phyloP scores from a whole-genome alignment of 2,797 vertebrate genomes.

The Manis javanica region DNA sequence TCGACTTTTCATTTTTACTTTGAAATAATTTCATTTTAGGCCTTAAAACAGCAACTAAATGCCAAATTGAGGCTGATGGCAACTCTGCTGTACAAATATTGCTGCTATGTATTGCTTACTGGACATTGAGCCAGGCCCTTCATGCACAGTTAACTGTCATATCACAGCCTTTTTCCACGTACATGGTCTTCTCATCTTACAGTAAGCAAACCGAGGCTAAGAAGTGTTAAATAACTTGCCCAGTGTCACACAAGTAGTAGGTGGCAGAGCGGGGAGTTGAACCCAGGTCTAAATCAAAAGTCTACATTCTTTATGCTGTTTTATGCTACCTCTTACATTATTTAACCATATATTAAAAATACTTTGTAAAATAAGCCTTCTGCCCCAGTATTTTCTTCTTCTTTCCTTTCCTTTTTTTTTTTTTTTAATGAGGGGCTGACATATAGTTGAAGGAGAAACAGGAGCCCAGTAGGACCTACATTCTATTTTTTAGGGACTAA shows the following conservation, averaged over 20 bases:
- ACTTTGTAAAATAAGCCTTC: constrained; percentile 4
- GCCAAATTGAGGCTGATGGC: constrained; percentile 22
- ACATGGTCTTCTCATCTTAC: neutral
- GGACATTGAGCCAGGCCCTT: neutral
- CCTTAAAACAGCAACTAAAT: neutral
- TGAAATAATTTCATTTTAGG: neutral
- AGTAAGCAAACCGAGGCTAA: neutral
- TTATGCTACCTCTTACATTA: constrained; percentile 6
- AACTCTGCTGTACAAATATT: neutral
- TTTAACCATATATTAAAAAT: constrained; percentile 6
- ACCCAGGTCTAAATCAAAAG: constrained; percentile 12
- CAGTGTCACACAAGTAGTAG: neutral
- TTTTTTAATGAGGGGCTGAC: neutral
- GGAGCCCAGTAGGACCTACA: constrained; percentile 18
- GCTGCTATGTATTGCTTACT: neutral
- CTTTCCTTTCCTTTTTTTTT: neutral
- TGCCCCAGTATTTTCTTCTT: constrained; percentile 11
- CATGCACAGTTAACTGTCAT: neutral
- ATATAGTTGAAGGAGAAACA: constrained; percentile 59
- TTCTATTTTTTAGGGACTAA: constrained; percentile 20
- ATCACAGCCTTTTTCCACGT: neutral
- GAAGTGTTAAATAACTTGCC: neutral
- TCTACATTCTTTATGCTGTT: neutral
- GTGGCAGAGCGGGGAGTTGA: neutral
- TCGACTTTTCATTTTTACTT: constrained; percentile 4